phyloP scores from a whole-genome alignment of 2,113 vertebrate genomes.

The Cyrtonyx montezumae region DNA sequence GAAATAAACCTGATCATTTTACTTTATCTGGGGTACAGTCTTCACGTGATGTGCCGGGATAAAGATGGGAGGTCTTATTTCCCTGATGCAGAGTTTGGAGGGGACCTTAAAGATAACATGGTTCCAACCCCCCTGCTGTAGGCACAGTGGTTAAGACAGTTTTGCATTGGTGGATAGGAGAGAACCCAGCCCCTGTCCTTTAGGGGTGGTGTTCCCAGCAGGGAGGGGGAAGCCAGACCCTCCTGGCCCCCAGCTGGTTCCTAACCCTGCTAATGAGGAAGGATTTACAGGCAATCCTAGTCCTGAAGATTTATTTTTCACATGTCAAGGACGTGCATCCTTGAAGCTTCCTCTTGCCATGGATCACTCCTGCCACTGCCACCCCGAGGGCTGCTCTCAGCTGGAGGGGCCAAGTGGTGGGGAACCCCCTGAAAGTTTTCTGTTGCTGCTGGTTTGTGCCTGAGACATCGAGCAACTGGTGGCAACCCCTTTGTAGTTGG shows the following conservation, averaged over 20 bases:
- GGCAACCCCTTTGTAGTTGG: neutral
- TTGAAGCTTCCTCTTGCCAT: neutral
- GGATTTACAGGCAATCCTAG: conserved; percentile 40
- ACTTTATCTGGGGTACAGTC: conserved; percentile 46
- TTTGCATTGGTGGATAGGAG: neutral
- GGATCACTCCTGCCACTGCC: neutral
- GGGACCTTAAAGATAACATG: no score
- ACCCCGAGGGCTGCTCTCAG: neutral
- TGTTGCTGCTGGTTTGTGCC: neutral
- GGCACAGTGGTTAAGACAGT: neutral
- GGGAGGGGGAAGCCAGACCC: neutral
- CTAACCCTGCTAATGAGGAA: neutral
- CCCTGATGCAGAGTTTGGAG: neutral
- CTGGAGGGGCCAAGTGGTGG: neutral
- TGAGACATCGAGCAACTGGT: neutral
- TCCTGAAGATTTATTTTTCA: conserved; percentile 27
- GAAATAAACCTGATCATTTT: conserved; percentile 41
- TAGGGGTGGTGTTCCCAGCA: fast-evolving
- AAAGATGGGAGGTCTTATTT: conserved; percentile 39
- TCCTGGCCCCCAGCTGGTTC: neutral
- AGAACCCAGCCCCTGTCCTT: neutral
- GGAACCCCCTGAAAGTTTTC: neutral
- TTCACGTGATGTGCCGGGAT: neutral
- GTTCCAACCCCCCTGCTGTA: no score
- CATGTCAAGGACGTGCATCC: conserved; percentile 48